phyloP scores from a whole-genome alignment of 2,888 invertebrate species.

The Scotopteryx bipunctaria region DNA sequence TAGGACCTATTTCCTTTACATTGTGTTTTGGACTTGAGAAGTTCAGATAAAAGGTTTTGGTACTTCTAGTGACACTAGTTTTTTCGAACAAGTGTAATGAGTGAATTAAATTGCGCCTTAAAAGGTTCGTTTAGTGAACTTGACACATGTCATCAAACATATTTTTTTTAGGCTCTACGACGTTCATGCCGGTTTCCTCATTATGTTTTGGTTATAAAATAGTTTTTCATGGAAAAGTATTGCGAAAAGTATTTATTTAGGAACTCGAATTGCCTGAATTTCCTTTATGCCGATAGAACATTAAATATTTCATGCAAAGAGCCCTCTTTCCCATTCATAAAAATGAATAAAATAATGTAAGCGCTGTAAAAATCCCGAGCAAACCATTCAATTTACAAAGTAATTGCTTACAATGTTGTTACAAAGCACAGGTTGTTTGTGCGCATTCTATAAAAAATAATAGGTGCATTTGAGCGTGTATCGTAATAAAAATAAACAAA shows the following conservation, averaged over 20 bases:
- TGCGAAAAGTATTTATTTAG: neutral
- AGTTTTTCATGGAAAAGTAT: too few relatives aligned
- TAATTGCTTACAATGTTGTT: conserved; percentile 35
- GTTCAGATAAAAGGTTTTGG: neutral
- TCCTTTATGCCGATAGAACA: conserved; percentile 4
- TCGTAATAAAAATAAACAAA: conserved; percentile 77
- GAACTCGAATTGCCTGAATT: neutral
- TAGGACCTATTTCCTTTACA: neutral
- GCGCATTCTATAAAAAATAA: conserved; percentile 69
- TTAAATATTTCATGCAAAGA: conserved; percentile 13
- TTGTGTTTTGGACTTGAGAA: neutral
- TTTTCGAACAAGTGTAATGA: too few relatives aligned
- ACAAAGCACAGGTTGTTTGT: conserved; percentile 46
- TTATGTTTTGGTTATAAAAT: too few relatives aligned
- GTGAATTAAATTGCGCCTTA: too few relatives aligned
- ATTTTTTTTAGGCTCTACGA: too few relatives aligned
- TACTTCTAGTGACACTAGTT: too few relatives aligned
- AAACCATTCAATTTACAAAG: conserved; percentile 41
- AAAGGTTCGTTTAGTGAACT: too few relatives aligned
- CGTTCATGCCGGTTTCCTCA: too few relatives aligned
- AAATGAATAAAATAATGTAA: conserved; percentile 30
- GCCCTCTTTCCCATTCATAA: conserved; percentile 12
- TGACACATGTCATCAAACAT: too few relatives aligned
- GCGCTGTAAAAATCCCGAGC: conserved; percentile 27
- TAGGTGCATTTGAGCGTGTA: conserved; percentile 65